Conservation (phyloP, 2,888 invertebrate genomes). For the Epirrhoe alternata region DNA sequence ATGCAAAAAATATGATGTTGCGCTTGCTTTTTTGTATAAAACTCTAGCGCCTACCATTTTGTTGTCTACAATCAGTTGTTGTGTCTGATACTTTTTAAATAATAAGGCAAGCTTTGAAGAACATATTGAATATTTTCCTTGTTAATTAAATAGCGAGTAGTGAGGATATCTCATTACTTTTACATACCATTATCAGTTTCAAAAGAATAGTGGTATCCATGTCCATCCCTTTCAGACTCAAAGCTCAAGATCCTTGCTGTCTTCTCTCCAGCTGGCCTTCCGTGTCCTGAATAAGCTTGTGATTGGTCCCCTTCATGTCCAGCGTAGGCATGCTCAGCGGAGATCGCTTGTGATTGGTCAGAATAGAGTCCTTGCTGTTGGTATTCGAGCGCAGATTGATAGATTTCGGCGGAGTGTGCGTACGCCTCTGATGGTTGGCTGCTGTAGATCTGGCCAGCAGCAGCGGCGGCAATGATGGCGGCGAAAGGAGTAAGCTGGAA, state of each 20-base stretch:
- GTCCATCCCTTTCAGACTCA: constrained; percentile 62
- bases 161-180: no score
- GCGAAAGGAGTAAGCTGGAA: constrained; percentile 63
- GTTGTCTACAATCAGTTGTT: no score
- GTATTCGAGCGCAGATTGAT: constrained; percentile 63
- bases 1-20: no score
- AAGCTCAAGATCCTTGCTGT: constrained; percentile 63
- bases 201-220: constrained; percentile 78
- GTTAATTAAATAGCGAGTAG: no score
- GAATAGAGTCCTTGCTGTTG: constrained; percentile 59
- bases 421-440: constrained; percentile 50
- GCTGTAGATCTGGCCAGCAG: constrained; percentile 61
- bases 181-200: constrained; percentile 87
- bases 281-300: constrained; percentile 47
- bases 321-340: constrained; percentile 17
- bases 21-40: no score
- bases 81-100: no score
- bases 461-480: constrained; percentile 63
- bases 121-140: no score
- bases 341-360: constrained; percentile 50
- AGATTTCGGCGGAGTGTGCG: constrained; percentile 57
- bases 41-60: no score
- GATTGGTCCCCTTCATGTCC: constrained; percentile 3
- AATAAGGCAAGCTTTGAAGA: no score
- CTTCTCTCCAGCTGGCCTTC: constrained; percentile 53